Evolutionary conservation across 2,113 vertebrate species (phyloP), one percentile per base, ranked within the genome.

Genomic region (Tonatia bakeri): DNA sequence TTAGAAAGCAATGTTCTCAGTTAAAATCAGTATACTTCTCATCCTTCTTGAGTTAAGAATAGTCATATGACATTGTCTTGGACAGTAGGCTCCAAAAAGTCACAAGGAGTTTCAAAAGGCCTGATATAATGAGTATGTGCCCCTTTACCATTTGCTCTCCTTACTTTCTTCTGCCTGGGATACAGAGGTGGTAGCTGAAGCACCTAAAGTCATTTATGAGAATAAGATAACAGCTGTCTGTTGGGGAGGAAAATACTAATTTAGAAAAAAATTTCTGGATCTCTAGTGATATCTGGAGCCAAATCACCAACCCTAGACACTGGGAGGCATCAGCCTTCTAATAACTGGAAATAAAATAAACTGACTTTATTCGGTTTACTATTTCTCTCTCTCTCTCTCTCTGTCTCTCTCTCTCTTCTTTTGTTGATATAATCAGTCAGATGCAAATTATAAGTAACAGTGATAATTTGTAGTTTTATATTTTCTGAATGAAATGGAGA

Each of bases 81-180:
- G 22, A 61, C 7, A 28, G 28, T 24, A 15, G 2, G 1, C 4
- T 61, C 3, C 1, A 50, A 70, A 38, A 54, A 54, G 4, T 56
- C 20, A 15, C 4, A n/a, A 26, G 40, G 7, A 22, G 26, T 91
- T 87, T 20, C 20, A 47, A 38, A 70, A 67, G 14, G 26, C 43
- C 40, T 33, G 15, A 56, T 11, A n/a, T 61, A 69, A 22, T 12
- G 84, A 67, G 4, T 24, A 7, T 33, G 9, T 9, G 17, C 1
- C 5, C 11, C 5, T 87, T 38, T 19, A 5, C 7, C 64, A 5
- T 43, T 77, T 6, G 3, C 11, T 1, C 4, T n/a, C 2, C 11
- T 14, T 38, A 7, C 38, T 38, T 84, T 43, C 6, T 81, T 81
- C 33, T 72, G 0, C 10, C 11, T 76, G 22, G 8, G 52, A 17